These are phyloP conservation scores for Cisticola juncidis DNA, from an alignment of 2,113 vertebrate genomes.

Conservation along the genomic window DNA sequence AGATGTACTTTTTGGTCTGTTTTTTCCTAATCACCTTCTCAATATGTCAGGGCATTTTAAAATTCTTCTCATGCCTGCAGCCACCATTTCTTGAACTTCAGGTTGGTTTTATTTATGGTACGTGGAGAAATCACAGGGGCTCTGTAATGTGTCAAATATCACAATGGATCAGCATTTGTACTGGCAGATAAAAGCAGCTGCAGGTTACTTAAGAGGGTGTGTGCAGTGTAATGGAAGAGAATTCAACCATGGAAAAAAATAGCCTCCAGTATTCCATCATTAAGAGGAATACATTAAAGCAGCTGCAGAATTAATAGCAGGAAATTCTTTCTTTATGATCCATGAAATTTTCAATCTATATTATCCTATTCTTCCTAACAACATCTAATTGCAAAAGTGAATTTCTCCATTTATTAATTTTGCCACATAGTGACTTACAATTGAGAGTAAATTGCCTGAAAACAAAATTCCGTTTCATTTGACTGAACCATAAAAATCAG, in stretches of 20 bases:
- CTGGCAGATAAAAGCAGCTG: slow-evolving; percentile 45
- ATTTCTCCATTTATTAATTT: neutral
- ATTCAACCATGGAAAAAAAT: slow-evolving; percentile 38
- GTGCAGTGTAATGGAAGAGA: slow-evolving; percentile 49
- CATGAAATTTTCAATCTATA: slow-evolving; percentile 2
- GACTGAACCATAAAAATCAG: neutral
- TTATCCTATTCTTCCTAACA: slow-evolving; percentile 10
- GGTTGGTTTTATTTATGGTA: neutral
- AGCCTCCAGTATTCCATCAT: slow-evolving; percentile 28
- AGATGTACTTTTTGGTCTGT: neutral
- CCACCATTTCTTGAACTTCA: neutral
- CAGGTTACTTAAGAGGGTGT: slow-evolving; percentile 42
- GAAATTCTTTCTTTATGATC: slow-evolving; percentile 51
- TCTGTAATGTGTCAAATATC: neutral
- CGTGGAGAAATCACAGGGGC: neutral
- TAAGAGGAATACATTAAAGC: slow-evolving; percentile 23
- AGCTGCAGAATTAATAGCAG: slow-evolving; percentile 48
- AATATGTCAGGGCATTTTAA: neutral
- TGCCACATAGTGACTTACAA: neutral
- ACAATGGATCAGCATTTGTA: neutral
- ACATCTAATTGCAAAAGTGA: neutral
- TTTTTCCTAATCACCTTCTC: slow-evolving; percentile 1
- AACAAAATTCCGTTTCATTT: neutral
- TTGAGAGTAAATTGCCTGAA: neutral
- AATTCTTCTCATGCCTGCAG: neutral